These are phyloP conservation scores for Eurystomus gularis DNA, from an alignment of 2,113 vertebrate species.

Conservation along the genomic window DNA sequence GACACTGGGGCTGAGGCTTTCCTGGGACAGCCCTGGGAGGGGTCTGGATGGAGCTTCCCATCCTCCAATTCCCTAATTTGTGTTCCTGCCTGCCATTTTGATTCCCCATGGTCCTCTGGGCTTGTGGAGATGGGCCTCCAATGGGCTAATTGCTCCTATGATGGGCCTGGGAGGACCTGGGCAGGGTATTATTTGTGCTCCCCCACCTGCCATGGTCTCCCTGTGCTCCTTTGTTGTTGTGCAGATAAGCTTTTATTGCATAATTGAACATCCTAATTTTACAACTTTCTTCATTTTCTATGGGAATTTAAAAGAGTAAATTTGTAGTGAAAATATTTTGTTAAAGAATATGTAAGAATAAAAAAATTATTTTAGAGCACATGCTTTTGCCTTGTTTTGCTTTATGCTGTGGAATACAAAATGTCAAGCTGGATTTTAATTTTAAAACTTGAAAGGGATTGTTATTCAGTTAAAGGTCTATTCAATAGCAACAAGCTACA, in stretches of 20 bases:
- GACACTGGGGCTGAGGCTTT: not conserved
- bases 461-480: not conserved
- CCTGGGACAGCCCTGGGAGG: not conserved
- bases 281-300: not conserved
- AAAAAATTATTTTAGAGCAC: not conserved
- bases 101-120: not conserved
- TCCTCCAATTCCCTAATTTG: not conserved
- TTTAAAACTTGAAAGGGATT: not conserved
- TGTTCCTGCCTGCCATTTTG: not conserved
- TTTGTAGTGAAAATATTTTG: not conserved
- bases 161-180: not conserved
- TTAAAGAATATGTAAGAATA: not conserved
- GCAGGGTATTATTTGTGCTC: not conserved
- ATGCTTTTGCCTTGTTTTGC: not conserved
- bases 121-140: too few relatives aligned
- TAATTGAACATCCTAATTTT: not conserved
- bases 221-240: not conserved
- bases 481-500: not conserved
- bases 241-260: not conserved
- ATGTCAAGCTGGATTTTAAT: not conserved
- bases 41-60: not conserved
- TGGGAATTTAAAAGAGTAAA: not conserved
- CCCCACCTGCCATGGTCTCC: not conserved
- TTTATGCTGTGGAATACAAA: not conserved
- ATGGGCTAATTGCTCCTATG: not conserved